phyloP scores from a whole-genome alignment of 2,888 invertebrate species.

The Litoditis marina region DNA sequence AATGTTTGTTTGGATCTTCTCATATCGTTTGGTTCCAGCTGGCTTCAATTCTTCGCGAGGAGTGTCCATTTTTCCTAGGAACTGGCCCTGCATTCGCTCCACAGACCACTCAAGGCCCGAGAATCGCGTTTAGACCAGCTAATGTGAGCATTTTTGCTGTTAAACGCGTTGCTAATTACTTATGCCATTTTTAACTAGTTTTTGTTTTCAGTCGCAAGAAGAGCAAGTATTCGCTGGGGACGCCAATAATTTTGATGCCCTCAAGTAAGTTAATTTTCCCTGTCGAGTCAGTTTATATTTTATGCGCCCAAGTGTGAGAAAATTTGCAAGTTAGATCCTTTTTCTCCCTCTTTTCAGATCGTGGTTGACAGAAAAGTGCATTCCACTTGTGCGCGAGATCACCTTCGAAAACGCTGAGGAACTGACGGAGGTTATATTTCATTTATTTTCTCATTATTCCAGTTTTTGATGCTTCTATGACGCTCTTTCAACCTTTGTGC shows the following conservation, averaged over 20 bases:
- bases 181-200: neutral
- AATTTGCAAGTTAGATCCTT: constrained; percentile 27
- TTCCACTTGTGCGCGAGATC: constrained; percentile 93
- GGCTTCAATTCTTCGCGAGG: constrained; percentile 82
- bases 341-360: constrained; percentile 66
- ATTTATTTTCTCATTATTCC: neutral
- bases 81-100: constrained; percentile 69
- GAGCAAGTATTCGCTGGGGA: constrained; percentile 30
- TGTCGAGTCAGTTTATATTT: too few relatives aligned
- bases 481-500: neutral
- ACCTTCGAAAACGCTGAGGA: constrained; percentile 97
- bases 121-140: constrained; percentile 24
- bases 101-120: constrained; percentile 14
- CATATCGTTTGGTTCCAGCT: too few relatives aligned
- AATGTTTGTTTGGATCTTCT: too few relatives aligned
- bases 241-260: constrained; percentile 32
- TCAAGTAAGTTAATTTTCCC: constrained; percentile 44
- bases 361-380: constrained; percentile 89
- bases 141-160: constrained; percentile 21
- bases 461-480: too few relatives aligned
- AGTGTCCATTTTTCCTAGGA: constrained; percentile 88
- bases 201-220: constrained; percentile 8
- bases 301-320: too few relatives aligned
- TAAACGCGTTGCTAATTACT: neutral
- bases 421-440: constrained; percentile 46